Base-by-base conservation (phyloP, 2,888 invertebrate genomes). In the Melolontha melolontha region DNA sequence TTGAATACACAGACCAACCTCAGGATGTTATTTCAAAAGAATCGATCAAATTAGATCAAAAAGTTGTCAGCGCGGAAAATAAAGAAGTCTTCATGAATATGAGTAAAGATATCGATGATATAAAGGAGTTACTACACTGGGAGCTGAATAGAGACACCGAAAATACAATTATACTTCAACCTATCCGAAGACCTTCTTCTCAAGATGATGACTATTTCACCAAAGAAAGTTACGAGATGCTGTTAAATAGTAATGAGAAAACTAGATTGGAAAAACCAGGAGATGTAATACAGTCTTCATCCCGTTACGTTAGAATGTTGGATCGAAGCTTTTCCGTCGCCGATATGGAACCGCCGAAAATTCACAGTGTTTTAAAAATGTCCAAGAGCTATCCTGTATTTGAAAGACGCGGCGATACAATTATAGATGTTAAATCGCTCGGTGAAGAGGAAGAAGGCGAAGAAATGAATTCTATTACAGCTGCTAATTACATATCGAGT, bases 41-140 rank as follows among this genome's bases (percentile, higher is more conserved):
- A 7, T 50, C 66, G 8, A 47, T 55, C 29, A 42, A 64, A 42
- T 22, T 17, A 8, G 54, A 50, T 27, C 65, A 34, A n/a, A 47
- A 57, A 10, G 51, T 39, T 7, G 49, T 27, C 8, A 22, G n/a
- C 12, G 17, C 22, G 5, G 34, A 16, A n/a, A 65, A 49, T 17
- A 34, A 64, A 11, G 64, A 64, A 34, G 41, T 67, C 10, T 64
- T 69, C 39, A 57, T 64, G 64, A 52, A 49, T 29, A 69, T 69
- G 55, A 47, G 47, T 10, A 63, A 65, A 29, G 59, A 62, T 16
- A 41, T 68, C 14, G 69, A 66, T 14, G 74, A 74, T n/a, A 79
- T 81, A 47, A 73, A 76, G n/a, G 80, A 82, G 57, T 71, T 82
- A 27, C 68, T 82, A 5, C 71, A 76, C 12, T 82, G 80, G 81